Conservation (phyloP, 2,797 vertebrate species). For the Platalea minor region DNA sequence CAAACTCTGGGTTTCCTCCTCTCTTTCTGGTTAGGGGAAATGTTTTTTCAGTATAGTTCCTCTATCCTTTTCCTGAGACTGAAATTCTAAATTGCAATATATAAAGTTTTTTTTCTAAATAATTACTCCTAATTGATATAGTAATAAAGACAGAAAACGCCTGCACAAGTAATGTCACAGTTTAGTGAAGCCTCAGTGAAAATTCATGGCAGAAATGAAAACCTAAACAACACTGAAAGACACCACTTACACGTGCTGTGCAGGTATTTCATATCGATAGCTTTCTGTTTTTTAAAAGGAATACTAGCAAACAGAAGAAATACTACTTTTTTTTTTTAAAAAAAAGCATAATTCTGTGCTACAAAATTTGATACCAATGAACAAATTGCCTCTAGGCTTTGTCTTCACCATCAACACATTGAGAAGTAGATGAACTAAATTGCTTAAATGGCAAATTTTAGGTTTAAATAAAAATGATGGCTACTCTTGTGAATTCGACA, state of each 20-base stretch:
- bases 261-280: neutral
- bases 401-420: neutral
- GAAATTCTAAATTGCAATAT: neutral
- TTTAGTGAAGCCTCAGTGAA: neutral
- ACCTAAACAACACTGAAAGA: neutral
- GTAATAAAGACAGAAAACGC: rapidly evolving
- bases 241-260: neutral
- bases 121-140: neutral
- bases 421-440: neutral
- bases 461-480: neutral
- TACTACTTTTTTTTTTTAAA: neutral
- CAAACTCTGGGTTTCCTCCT: neutral
- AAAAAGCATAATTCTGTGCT: neutral
- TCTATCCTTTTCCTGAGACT: neutral
- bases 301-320: neutral
- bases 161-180: neutral
- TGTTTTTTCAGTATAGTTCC: neutral
- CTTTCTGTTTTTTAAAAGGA: neutral
- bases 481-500: neutral
- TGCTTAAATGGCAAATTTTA: neutral
- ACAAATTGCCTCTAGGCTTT: neutral
- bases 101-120: neutral
- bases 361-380: neutral
- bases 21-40: neutral
- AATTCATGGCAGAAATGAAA: neutral